Base-by-base conservation (phyloP, 1,140 invertebrate species). In the Drosophila sp. region DNA sequence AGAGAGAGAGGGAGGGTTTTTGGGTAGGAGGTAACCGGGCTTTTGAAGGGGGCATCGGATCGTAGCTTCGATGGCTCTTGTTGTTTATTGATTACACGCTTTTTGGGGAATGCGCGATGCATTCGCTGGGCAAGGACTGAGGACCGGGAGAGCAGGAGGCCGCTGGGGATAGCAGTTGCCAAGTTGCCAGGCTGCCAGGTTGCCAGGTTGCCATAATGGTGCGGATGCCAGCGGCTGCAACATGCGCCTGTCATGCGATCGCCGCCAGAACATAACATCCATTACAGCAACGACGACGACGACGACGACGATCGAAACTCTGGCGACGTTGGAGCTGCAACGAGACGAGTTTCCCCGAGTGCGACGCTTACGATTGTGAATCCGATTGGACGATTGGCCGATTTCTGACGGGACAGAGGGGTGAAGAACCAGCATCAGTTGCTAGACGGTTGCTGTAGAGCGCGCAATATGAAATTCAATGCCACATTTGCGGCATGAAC, bases 1-100 rank as follows among this genome's bases (percentile, higher is more conserved):
- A 3, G 25, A 11, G 41, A 6, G 27, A 0, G 11, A 0, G 4
- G 11, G n/a, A 13, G 18, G 1, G 27, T 38, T 9, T 38, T n/a
- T 38, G 36, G 38, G 21, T 8, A 14, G n/a, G 21, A 41, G 38
- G 25, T 11, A 40, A 34, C 34, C 25, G 8, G 41, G 58, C 62
- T 59, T 65, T 50, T 53, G 45, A 65, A 65, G 69, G 45, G 67
- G 43, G 45, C 69, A 66, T 72, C 62, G 78, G 66, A 76, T 81
- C 83, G 79, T 63, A 70, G 66, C 72, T 74, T 74, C 82, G 82
- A 87, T 89, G 82, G 83, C 78, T 87, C 82, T 87, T 87, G 82
- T 87, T 87, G 82, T 87, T 87, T 87, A 87, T 87, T 87, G 83
- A 87, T 87, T 89, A 87, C 83, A 87, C 83, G 83, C 83, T 89